phyloP scores from a whole-genome alignment of 1,140 invertebrate species.

The Papilio dardanus region DNA sequence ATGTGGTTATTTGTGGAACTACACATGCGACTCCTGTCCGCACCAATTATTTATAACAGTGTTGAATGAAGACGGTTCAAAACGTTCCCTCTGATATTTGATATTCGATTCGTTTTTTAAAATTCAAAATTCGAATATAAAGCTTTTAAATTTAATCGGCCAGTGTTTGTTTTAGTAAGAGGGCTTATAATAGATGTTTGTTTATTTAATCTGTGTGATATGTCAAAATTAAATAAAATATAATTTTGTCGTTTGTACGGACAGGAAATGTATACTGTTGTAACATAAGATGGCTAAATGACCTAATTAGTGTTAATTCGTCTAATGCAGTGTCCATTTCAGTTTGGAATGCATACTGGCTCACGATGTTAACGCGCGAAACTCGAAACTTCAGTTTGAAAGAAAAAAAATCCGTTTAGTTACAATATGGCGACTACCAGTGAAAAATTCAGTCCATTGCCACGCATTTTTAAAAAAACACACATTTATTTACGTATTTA shows the following conservation, averaged over 20 bases:
- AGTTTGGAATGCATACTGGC: conserved; percentile 9
- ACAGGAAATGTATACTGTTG: conserved; percentile 19
- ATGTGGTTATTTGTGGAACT: conserved; percentile 33
- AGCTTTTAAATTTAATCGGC: background rate
- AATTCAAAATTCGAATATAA: background rate
- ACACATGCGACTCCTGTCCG: conserved; percentile 34
- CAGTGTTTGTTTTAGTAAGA: background rate
- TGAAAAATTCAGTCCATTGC: no score
- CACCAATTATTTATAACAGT: conserved; percentile 36
- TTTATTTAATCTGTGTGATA: background rate
- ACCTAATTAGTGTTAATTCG: conserved; percentile 40
- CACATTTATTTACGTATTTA: no score
- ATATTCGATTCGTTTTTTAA: conserved; percentile 8
- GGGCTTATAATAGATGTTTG: background rate
- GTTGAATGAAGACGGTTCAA: conserved; percentile 22
- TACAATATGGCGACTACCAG: background rate
- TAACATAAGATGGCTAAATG: conserved; percentile 33
- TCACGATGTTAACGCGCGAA: conserved; percentile 6
- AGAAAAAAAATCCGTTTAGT: background rate
- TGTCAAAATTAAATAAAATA: background rate
- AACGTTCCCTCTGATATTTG: conserved; percentile 10
- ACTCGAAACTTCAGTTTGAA: conserved; percentile 4
- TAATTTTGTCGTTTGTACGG: background rate
- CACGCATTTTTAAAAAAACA: no score
- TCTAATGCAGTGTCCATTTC: conserved; percentile 4